Percentiles rank a stretch among this genome's conserved stretches.
Evolutionary conservation across 2,888 invertebrate genomes (phyloP).

Genomic region (Drosophila mayaguana): DNA sequence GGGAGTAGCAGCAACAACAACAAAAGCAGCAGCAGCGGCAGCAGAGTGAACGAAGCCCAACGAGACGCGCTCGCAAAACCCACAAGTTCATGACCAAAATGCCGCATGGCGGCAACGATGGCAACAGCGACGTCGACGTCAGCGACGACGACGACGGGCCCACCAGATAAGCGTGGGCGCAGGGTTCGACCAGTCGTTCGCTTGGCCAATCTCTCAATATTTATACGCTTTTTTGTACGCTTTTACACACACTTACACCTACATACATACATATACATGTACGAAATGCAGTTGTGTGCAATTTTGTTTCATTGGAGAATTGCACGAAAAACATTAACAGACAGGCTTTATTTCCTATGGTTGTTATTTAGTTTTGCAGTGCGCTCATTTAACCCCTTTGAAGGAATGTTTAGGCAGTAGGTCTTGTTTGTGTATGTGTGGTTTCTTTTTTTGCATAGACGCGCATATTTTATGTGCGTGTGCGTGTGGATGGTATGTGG

Average conservation of each 20-base stretch:
- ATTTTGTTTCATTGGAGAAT: constrained; percentile 46
- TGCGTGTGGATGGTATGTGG: constrained; percentile 82
- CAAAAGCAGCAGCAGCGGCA: neutral
- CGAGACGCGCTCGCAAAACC: constrained; percentile 40
- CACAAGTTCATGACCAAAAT: constrained; percentile 77
- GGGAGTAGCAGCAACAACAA: constrained; percentile 4
- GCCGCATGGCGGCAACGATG: constrained; percentile 59
- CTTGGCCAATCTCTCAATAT: constrained; percentile 40
- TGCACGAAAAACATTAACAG: constrained; percentile 56
- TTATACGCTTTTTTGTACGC: constrained; percentile 5
- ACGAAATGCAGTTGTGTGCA: constrained; percentile 51
- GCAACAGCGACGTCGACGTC: constrained; percentile 17
- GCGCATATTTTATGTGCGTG: constrained; percentile 46
- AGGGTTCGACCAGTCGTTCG: constrained; percentile 36
- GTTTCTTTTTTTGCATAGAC: constrained; percentile 44
- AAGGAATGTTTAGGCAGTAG: constrained; percentile 62
- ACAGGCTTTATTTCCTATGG: constrained; percentile 43
- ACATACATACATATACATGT: neutral
- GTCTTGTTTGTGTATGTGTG: constrained; percentile 38
- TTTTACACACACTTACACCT: neutral
- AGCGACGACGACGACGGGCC: constrained; percentile 30
- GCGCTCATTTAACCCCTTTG: constrained; percentile 74
- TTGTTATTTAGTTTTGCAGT: constrained; percentile 35
- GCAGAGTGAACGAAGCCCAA: constrained; percentile 17
- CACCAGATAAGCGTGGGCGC: constrained; percentile 61